Percentiles rank a stretch among this genome's conserved stretches.
Conservation (phyloP, 2,888 invertebrate species). For the Agrilus cyanescens region DNA sequence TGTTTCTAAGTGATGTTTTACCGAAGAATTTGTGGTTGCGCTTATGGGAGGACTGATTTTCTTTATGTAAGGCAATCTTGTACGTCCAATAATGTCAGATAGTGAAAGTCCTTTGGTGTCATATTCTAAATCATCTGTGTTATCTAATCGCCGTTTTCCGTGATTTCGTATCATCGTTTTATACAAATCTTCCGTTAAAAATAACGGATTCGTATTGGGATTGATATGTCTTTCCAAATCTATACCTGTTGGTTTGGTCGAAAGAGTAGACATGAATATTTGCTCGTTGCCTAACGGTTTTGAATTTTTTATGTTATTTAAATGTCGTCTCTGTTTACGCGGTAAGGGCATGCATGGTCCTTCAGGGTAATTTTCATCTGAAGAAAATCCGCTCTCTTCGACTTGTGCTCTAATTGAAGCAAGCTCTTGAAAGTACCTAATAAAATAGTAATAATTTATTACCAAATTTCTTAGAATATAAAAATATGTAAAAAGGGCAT, state of each 20-base stretch:
- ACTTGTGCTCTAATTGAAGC: slow-evolving; percentile 57
- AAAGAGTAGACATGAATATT: slow-evolving; percentile 37
- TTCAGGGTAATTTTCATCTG: slow-evolving; percentile 68
- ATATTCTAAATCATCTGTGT: slow-evolving; percentile 64
- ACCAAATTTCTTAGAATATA: too few relatives aligned
- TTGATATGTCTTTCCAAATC: slow-evolving; percentile 35
- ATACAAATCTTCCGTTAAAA: slow-evolving; percentile 52
- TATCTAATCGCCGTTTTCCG: slow-evolving; percentile 55
- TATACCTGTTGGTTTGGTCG: slow-evolving; percentile 28
- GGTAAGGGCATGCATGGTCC: slow-evolving; percentile 48
- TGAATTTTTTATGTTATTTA: slow-evolving; percentile 33
- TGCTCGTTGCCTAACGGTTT: slow-evolving; percentile 30
- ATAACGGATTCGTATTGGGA: slow-evolving; percentile 35
- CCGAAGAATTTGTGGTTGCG: slow-evolving; percentile 12
- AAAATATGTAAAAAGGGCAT: too few relatives aligned
- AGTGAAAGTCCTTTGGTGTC: slow-evolving; percentile 66
- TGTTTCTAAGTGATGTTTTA: slow-evolving; percentile 21
- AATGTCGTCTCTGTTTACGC: slow-evolving; percentile 46
- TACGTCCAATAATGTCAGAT: slow-evolving; percentile 51
- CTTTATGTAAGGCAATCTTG: slow-evolving; percentile 33
- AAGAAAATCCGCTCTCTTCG: slow-evolving; percentile 49
- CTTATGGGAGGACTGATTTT: slow-evolving; percentile 23
- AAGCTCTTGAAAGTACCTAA: slow-evolving; percentile 50
- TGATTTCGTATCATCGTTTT: slow-evolving; percentile 59
- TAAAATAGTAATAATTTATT: too few relatives aligned